Conservation (phyloP, 2,888 invertebrate genomes). For the Macaria notata region DNA sequence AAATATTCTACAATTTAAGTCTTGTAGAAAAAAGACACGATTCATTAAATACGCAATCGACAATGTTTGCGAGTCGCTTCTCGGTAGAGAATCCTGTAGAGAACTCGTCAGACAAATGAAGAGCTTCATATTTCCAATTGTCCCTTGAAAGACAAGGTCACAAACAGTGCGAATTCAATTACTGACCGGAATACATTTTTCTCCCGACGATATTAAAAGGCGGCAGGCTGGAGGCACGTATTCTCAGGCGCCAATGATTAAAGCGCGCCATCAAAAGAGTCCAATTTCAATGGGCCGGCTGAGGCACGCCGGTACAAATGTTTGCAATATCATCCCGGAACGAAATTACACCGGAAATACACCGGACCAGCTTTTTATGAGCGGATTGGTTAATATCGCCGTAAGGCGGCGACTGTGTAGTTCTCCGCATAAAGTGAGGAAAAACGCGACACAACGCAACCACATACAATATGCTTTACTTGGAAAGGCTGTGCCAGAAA, state of each 20-base stretch:
- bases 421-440: slow-evolving; percentile 6
- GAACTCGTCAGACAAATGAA: neutral
- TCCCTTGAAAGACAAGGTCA: slow-evolving; percentile 1
- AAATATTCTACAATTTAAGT: no score
- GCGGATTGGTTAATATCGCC: slow-evolving; percentile 20
- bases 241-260: slow-evolving; percentile 20
- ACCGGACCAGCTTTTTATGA: slow-evolving; percentile 18
- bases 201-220: slow-evolving; percentile 9
- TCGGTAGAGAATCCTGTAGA: no score
- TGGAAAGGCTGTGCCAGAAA: slow-evolving; percentile 2
- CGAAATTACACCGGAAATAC: slow-evolving; percentile 23
- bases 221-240: slow-evolving; percentile 13
- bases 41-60: no score
- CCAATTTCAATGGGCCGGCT: slow-evolving; percentile 20
- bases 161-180: slow-evolving; percentile 25
- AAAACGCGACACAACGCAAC: slow-evolving; percentile 3
- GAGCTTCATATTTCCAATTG: slow-evolving; percentile 8
- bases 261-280: slow-evolving; percentile 23
- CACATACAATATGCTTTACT: slow-evolving; percentile 10
- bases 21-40: no score
- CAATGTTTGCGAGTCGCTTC: no score
- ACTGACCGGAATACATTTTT: slow-evolving; percentile 26
- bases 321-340: slow-evolving; percentile 24
- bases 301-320: slow-evolving; percentile 18
- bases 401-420: neutral